phyloP scores from a whole-genome alignment of 2,797 vertebrate species.

The Esox lucius region DNA sequence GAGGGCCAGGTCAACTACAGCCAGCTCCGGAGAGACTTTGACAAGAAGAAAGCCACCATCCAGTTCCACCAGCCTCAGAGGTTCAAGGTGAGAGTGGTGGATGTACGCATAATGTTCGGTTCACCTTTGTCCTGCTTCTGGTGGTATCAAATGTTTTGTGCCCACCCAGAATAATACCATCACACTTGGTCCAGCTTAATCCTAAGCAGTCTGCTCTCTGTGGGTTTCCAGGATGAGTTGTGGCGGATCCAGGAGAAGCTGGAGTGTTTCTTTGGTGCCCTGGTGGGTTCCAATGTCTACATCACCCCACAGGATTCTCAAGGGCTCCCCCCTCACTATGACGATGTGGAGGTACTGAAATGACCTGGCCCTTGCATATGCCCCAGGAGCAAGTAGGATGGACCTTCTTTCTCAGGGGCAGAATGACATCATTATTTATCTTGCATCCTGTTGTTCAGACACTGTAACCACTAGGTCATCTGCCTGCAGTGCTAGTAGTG shows the following conservation, averaged over 20 bases:
- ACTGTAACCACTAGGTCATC: neutral
- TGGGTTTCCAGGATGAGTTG: conserved; percentile 79
- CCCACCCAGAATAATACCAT: neutral
- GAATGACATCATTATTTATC: no score
- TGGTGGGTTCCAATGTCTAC: conserved; percentile 92
- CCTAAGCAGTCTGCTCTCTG: neutral
- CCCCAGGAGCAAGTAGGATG: neutral
- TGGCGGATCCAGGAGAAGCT: conserved; percentile 92
- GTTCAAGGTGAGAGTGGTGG: conserved; percentile 81
- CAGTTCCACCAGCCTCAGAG: conserved; percentile 95
- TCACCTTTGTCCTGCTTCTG: neutral
- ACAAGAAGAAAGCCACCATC: conserved; percentile 85
- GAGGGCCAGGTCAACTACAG: conserved; percentile 75
- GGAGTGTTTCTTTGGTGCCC: conserved; percentile 88
- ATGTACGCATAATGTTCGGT: neutral
- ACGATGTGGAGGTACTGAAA: conserved; percentile 87
- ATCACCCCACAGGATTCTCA: conserved; percentile 87
- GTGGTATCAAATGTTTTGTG: neutral
- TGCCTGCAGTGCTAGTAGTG: neutral
- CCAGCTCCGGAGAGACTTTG: conserved; percentile 81
- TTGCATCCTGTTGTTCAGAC: no score
- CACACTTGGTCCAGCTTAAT: neutral
- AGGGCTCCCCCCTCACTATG: conserved; percentile 89
- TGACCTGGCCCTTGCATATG: neutral
- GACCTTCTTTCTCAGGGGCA: no score